Conservation (phyloP, 92 coral and sea anemone species). For the Siderastrea radians region DNA sequence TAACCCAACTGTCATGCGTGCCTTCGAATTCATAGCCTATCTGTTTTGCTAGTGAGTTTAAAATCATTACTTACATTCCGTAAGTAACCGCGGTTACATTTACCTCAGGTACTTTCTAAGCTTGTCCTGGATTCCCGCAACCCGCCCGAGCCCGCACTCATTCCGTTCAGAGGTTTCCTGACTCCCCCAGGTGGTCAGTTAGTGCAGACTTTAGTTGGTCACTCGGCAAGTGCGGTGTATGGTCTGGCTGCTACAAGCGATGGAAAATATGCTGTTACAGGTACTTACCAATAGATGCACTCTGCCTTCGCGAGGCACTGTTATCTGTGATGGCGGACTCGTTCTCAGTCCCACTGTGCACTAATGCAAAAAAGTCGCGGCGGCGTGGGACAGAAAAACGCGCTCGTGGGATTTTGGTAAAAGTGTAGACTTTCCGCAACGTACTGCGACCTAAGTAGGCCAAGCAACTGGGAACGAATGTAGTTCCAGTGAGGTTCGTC, state of each 20-base stretch:
- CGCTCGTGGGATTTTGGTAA: not conserved
- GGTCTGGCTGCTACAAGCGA: slow-evolving; percentile 78
- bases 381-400: not conserved
- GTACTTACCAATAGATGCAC: slow-evolving; percentile 26
- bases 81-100: not conserved
- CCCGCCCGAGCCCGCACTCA: slow-evolving; percentile 76
- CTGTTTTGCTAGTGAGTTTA: too few species aligned
- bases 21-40: too few species aligned
- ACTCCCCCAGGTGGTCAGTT: slow-evolving; percentile 94
- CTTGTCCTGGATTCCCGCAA: slow-evolving; percentile 73
- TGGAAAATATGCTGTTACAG: slow-evolving; percentile 78
- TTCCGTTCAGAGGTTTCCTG: slow-evolving; percentile 88
- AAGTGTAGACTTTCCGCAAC: not conserved
- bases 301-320: too few species aligned
- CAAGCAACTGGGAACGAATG: too few species aligned
- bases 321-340: not conserved
- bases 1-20: too few species aligned
- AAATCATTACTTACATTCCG: too few species aligned
- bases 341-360: too few species aligned
- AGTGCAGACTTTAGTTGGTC: slow-evolving; percentile 85
- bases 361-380: not conserved
- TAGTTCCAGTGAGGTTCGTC: too few species aligned
- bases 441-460: not conserved
- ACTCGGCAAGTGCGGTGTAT: slow-evolving; percentile 72
- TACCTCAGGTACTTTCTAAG: slow-evolving; percentile 49